Conservation (phyloP, 2,797 vertebrate species). For the Tangara arthus region DNA sequence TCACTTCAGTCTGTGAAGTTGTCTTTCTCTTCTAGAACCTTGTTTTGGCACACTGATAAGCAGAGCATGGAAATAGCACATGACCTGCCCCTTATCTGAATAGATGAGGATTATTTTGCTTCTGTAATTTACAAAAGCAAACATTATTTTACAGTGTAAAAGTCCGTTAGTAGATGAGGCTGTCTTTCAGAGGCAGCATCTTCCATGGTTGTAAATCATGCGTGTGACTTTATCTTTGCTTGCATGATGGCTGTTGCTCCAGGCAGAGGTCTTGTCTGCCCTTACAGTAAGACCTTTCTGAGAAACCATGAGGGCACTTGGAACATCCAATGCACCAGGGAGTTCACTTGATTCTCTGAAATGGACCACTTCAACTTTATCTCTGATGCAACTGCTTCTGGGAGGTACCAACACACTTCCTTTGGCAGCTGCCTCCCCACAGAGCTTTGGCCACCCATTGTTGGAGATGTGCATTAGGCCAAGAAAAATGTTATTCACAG, state of each 20-base stretch:
- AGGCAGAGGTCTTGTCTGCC: not conserved
- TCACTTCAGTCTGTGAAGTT: not conserved
- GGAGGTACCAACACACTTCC: slow-evolving; percentile 1
- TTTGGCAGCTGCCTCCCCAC: not conserved
- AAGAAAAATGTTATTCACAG: slow-evolving; percentile 64
- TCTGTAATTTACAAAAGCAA: not conserved
- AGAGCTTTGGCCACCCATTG: not conserved
- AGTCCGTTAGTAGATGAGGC: not conserved
- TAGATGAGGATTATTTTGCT: not conserved
- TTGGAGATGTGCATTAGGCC: slow-evolving; percentile 18
- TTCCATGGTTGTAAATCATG: not conserved
- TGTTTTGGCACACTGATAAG: not conserved
- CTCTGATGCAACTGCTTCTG: slow-evolving; percentile 49
- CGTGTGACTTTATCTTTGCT: not conserved
- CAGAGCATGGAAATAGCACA: not conserved
- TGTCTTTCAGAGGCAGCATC: not conserved
- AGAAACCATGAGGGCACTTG: slow-evolving; percentile 37
- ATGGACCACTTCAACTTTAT: slow-evolving; percentile 23
- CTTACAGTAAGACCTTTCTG: slow-evolving; percentile 42
- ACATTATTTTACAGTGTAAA: not conserved
- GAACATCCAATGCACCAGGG: slow-evolving; percentile 6
- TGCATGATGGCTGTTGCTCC: not conserved
- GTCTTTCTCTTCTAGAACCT: not conserved
- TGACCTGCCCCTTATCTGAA: not conserved
- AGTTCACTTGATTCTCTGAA: slow-evolving; percentile 15